Conservation (phyloP, 2,888 invertebrate species). For the Watsonalla binaria region DNA sequence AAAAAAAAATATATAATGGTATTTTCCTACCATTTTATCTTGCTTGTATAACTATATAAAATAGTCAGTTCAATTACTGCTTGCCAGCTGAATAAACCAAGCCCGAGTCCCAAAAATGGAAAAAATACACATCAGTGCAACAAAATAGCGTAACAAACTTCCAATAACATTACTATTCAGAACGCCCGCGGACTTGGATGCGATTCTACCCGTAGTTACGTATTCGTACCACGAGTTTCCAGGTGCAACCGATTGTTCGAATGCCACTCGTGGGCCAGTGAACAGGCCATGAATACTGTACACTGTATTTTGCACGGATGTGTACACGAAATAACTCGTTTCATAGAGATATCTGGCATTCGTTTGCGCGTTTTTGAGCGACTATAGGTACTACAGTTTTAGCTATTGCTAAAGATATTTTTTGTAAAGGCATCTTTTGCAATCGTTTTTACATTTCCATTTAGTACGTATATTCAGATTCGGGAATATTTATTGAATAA, state of each 20-base stretch:
- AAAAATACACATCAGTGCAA: slow-evolving; percentile 17
- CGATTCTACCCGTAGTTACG: slow-evolving; percentile 5
- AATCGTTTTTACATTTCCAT: no score
- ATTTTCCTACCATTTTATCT: no score
- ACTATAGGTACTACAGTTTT: no score
- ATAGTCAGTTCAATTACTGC: no score
- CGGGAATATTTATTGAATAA: no score
- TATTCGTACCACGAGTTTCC: slow-evolving; percentile 6
- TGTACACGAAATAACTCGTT: slow-evolving; percentile 6
- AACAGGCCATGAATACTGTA: slow-evolving; percentile 20
- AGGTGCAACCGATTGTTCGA: slow-evolving; percentile 3
- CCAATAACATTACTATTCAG: slow-evolving; percentile 17
- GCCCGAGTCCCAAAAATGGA: slow-evolving; percentile 9
- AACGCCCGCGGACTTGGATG: slow-evolving; percentile 1
- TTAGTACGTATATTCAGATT: no score
- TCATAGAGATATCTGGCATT: background rate
- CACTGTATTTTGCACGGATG: slow-evolving; percentile 19
- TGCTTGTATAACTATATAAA: no score
- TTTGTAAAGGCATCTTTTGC: no score
- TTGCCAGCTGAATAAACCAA: slow-evolving; percentile 8
- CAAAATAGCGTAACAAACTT: slow-evolving; percentile 13
- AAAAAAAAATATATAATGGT: no score
- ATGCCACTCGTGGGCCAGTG: slow-evolving; percentile 13
- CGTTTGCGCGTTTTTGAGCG: background rate
- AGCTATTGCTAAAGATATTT: no score